Evolutionary conservation across 2,113 vertebrate genomes (phyloP).

Genomic region (Rana temporaria): DNA sequence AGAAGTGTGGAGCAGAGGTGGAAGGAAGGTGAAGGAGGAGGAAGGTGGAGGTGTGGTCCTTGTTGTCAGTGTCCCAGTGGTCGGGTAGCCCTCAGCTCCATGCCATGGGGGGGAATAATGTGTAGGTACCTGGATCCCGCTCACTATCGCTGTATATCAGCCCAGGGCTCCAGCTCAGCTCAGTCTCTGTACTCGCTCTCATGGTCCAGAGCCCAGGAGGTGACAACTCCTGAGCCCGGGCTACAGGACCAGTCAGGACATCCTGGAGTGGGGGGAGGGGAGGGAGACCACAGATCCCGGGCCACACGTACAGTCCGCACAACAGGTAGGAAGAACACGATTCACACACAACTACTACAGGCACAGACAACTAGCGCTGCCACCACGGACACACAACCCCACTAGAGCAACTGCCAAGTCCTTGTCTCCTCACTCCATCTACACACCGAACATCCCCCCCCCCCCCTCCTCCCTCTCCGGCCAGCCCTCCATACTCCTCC

Average conservation of each 20-base stretch:
- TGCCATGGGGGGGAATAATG: slow-evolving; percentile 26
- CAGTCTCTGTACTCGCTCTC: slow-evolving; percentile 46
- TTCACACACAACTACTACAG: slow-evolving; percentile 27
- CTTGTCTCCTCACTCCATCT: slow-evolving; percentile 51
- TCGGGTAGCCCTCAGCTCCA: slow-evolving; percentile 48
- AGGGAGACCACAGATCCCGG: slow-evolving; percentile 8
- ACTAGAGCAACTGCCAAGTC: slow-evolving; percentile 49
- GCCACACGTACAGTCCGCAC: slow-evolving; percentile 14
- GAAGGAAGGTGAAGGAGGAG: too few relatives aligned
- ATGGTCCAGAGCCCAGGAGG: slow-evolving; percentile 55
- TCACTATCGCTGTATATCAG: slow-evolving; percentile 6
- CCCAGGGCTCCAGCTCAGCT: slow-evolving; percentile 47
- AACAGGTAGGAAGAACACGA: slow-evolving; percentile 43
- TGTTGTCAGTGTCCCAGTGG: slow-evolving; percentile 10
- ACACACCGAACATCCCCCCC: background rate
- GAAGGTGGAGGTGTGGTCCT: too few relatives aligned
- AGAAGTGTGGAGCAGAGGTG: too few relatives aligned
- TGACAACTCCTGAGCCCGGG: slow-evolving; percentile 49
- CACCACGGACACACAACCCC: slow-evolving; percentile 26
- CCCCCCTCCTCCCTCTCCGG: slow-evolving; percentile 36
- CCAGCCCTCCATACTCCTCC: slow-evolving; percentile 51
- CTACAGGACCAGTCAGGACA: slow-evolving; percentile 54
- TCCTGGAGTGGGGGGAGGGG: slow-evolving; percentile 15
- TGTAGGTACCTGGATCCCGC: too few relatives aligned
- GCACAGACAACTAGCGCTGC: background rate